Evolutionary conservation across 2,797 vertebrate species (phyloP), one percentile per base, ranked within the genome.

Genomic region (Glossophaga mutica): DNA sequence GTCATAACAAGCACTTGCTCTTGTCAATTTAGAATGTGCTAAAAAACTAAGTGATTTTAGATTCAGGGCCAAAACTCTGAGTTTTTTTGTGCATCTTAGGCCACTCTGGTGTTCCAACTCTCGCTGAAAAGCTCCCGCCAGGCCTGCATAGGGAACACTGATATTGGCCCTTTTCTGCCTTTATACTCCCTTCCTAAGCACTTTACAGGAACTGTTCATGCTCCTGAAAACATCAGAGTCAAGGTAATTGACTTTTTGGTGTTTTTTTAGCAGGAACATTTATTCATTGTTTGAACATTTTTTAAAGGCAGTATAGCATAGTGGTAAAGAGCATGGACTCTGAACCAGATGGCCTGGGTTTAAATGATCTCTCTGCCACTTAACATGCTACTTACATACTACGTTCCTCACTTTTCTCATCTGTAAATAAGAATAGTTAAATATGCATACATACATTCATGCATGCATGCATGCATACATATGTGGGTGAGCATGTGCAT

Each of bases 191-290:
- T 65, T 84, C 48, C 1, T 62, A 3, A 1, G 7, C 1, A 37
- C 83, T 86, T 87, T 34, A 16, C 22, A 77, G 62, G 39, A 90
- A 26, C 19, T 77, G 29, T 82, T 32, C 46, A 62, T 3, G 12
- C 34, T 68, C 65, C 10, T 68, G 86, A 29, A 86, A 94, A 88
- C 5, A 29, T 24, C 22, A 26, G 7, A 14, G 32, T 85, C 77
- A 96, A 79, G 44, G 52, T 85, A 44, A 82, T 44, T 82, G 77
- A 78, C 82, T 87, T 81, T 85, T 87, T 52, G 90, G 68, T 95
- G 42, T 86, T 88, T 95, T 94, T 88, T 78, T 37, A 87, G n/a
- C 48, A 79, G 67, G 9, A 78, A 91, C 50, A 32, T 92, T 83
- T 50, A 92, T 90, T 95, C 19, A 52, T 59, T 89, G 32, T 74